phyloP scores from a whole-genome alignment of 2,888 invertebrate species.

The Didymodactylos carnosus region DNA sequence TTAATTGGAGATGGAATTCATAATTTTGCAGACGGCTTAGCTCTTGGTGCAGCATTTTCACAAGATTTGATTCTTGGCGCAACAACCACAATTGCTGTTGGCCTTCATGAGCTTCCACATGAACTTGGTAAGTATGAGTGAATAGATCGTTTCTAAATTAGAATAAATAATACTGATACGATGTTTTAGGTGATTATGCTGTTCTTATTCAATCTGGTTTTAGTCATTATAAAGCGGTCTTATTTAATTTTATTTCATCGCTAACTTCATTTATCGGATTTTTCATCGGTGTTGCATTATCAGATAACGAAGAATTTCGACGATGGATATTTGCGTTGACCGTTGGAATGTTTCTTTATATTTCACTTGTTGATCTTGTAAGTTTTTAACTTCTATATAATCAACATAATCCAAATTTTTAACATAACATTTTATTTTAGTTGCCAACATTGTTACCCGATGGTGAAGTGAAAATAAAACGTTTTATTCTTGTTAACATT shows the following conservation, averaged over 20 bases:
- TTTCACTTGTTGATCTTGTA: slow-evolving; percentile 24
- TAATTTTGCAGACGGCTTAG: slow-evolving; percentile 13
- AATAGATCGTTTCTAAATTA: neutral
- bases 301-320: slow-evolving; percentile 22
- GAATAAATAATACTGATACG: neutral
- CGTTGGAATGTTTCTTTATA: slow-evolving; percentile 39
- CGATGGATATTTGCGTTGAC: slow-evolving; percentile 36
- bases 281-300: slow-evolving; percentile 31
- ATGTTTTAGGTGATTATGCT: slow-evolving; percentile 12
- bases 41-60: slow-evolving; percentile 11
- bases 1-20: slow-evolving; percentile 12
- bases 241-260: slow-evolving; percentile 35
- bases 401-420: neutral
- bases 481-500: slow-evolving; percentile 8
- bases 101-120: slow-evolving; percentile 13
- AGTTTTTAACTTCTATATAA: neutral
- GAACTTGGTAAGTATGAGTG: slow-evolving; percentile 11
- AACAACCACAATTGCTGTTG: slow-evolving; percentile 10
- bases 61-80: slow-evolving; percentile 6
- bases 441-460: slow-evolving; percentile 2
- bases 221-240: slow-evolving; percentile 22
- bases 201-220: slow-evolving; percentile 11
- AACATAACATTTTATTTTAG: neutral
- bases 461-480: slow-evolving; percentile 4
- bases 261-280: slow-evolving; percentile 35